Base-by-base conservation (phyloP, 2,888 invertebrate species). In the Drosophila kokeensis region DNA sequence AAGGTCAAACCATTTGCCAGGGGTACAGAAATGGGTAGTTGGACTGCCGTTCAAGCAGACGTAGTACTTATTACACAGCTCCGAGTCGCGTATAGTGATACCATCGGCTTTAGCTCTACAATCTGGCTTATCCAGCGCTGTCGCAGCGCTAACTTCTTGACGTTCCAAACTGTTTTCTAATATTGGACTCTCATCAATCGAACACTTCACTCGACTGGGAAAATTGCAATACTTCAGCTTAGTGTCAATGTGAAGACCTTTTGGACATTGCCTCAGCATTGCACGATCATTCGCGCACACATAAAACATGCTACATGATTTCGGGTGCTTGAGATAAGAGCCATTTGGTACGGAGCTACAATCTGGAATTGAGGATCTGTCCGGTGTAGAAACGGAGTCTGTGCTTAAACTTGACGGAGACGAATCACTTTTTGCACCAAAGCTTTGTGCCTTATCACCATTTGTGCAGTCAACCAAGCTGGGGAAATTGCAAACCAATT, bases 1-100 rank as follows among this genome's bases (percentile, higher is more conserved):
- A 11, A 62, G 50, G 53, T 83, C 86, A 67, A 85, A 85, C 83
- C 88, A 73, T 24, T 72, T 42, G 8, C 87, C 87, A 8, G 81
- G 72, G 10, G 30, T 61, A 65, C 89, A 84, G 53, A 76, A 84
- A 45, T 76, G 72, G n/a, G 63, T 40, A 7, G 45, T 38, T 13
- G 87, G 58, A 13, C 21, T 54, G 40, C 73, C 84, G 2, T 71
- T 66, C 1, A 24, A 30, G 24, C 87, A 88, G 8, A 78, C 59
- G 34, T 73, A 88, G 40, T 72, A 88, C 66, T 83, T 84, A 34
- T 88, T 88, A 36, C 67, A 76, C 24, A 57, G 38, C 13, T 59
- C 75, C 13, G 57, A 45, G 48, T 83, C 83, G 8, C 73, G 66
- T 4, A 80, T 65, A 18, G n/a, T 55, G 5, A 27, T 30, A 7